Percentiles rank a stretch among this genome's conserved stretches.
phyloP scores from a whole-genome alignment of 2,797 vertebrate species.

The Pangasius krempfi region DNA sequence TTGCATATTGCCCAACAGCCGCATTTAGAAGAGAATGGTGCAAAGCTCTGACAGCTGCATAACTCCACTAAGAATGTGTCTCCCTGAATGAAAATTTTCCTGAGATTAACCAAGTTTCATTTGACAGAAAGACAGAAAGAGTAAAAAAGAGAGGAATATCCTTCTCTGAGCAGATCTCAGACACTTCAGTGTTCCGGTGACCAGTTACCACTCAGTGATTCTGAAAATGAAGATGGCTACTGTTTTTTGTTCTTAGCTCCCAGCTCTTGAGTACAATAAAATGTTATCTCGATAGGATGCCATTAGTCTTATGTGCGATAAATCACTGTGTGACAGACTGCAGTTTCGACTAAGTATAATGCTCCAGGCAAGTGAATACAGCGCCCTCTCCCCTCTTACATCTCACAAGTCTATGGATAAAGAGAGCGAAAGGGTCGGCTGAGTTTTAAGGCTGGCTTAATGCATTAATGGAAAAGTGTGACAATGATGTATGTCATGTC shows the following conservation, averaged over 20 bases:
- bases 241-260: conserved; percentile 3
- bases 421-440: conserved; percentile 54
- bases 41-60: conserved; percentile 55
- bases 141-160: conserved; percentile 17
- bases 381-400: conserved; percentile 31
- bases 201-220: conserved; percentile 61
- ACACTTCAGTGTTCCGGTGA: conserved; percentile 55
- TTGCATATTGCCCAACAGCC: conserved; percentile 52
- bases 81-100: conserved; percentile 42
- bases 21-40: conserved; percentile 46
- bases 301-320: conserved; percentile 72
- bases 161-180: conserved; percentile 59
- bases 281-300: conserved; percentile 69
- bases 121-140: conserved; percentile 22
- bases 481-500: conserved; percentile 51
- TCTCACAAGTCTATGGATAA: conserved; percentile 41
- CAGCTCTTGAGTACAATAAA: conserved; percentile 64
- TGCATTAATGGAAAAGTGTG: conserved; percentile 54
- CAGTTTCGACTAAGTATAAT: conserved; percentile 73
- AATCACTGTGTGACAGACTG: conserved; percentile 75
- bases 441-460: conserved; percentile 46
- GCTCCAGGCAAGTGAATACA: conserved; percentile 61
- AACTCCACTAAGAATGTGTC: conserved; percentile 44
- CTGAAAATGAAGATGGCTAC: conserved; percentile 46
- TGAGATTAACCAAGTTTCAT: conserved; percentile 55